Conservation (phyloP, 2,797 vertebrate species). For the Eupleurogrammus muticus region DNA sequence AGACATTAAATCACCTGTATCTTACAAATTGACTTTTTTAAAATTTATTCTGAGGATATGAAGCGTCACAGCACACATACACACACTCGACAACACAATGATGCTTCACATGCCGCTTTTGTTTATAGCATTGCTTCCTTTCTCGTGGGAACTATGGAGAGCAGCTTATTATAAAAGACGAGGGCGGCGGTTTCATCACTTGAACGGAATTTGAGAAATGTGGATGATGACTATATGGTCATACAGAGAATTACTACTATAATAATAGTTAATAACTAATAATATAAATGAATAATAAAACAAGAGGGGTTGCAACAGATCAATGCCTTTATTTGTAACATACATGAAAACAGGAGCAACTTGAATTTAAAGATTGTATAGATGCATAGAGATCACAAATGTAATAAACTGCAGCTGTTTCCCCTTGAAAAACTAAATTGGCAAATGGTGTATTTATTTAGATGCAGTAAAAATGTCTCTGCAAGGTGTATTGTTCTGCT, state of each 20-base stretch:
- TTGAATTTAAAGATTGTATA: not conserved
- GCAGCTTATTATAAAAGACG: constrained; percentile 44
- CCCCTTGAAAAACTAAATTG: not conserved
- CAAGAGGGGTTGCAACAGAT: not conserved
- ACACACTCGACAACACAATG: constrained; percentile 20
- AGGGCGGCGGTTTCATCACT: constrained; percentile 28
- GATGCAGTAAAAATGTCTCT: not conserved
- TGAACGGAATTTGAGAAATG: constrained; percentile 32
- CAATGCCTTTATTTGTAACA: not conserved
- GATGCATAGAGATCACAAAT: no score
- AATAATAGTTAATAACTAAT: no score
- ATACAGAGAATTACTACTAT: not conserved
- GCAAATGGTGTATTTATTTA: not conserved
- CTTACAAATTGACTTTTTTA: no score
- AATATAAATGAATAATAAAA: not conserved
- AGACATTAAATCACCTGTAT: no score
- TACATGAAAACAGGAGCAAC: not conserved
- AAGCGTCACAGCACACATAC: constrained; percentile 2
- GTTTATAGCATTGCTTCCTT: constrained; percentile 76
- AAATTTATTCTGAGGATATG: not conserved
- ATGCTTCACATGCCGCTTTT: constrained; percentile 54
- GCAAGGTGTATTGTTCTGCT: not conserved
- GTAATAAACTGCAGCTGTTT: not conserved
- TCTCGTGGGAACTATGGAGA: constrained; percentile 72
- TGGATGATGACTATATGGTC: not conserved